Percentiles rank a stretch among this genome's conserved stretches.
phyloP scores from a whole-genome alignment of 2,113 vertebrate species.

The Silurus asotus region DNA sequence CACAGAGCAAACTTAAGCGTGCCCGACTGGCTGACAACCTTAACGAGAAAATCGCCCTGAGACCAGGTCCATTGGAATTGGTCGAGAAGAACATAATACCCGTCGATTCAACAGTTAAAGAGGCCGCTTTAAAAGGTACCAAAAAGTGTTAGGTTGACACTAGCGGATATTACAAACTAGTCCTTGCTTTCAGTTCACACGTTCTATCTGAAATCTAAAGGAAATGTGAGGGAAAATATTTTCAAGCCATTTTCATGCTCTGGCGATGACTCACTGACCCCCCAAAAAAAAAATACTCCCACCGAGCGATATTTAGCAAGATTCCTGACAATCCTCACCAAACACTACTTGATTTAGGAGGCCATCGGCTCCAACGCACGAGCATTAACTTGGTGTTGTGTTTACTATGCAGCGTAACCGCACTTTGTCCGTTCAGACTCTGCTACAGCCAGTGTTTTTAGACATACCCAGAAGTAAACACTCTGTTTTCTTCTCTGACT shows the following conservation, averaged over 20 bases:
- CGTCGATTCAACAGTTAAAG: conserved; percentile 82
- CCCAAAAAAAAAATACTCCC: not conserved
- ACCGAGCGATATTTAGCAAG: conserved; percentile 30
- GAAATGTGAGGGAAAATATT: not conserved
- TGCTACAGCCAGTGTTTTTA: conserved; percentile 31
- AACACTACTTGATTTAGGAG: conserved; percentile 47
- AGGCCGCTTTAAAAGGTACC: conserved; percentile 84
- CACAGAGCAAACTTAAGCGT: conserved; percentile 88
- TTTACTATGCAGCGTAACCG: conserved; percentile 42
- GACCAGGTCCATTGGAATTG: conserved; percentile 87
- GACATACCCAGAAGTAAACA: conserved; percentile 28
- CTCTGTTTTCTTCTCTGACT: conserved; percentile 53
- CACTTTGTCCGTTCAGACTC: conserved; percentile 28
- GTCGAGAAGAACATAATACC: conserved; percentile 93
- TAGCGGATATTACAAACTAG: not conserved
- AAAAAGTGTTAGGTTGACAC: not conserved
- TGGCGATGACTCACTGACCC: not conserved
- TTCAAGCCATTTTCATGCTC: not conserved
- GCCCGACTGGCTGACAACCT: conserved; percentile 85
- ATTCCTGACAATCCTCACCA: conserved; percentile 49
- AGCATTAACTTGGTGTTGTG: conserved; percentile 22
- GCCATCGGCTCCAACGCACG: conserved; percentile 8
- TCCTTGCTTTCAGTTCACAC: not conserved
- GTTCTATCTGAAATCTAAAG: not conserved
- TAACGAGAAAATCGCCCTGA: conserved; percentile 88